Conservation (phyloP, 2,888 invertebrate genomes). For the Homarus gammarus region DNA sequence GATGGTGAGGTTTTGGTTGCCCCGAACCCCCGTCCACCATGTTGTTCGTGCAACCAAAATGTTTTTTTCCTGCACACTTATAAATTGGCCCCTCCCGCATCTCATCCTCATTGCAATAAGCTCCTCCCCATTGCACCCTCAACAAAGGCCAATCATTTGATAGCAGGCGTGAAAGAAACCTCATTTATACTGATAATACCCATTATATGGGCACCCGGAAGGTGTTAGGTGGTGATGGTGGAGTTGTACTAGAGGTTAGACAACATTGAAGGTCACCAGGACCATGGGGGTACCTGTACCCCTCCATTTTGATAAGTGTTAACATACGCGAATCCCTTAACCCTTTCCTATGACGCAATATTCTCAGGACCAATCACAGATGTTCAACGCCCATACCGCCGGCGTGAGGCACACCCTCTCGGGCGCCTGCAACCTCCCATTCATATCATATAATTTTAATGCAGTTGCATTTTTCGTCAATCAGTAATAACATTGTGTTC, state of each 20-base stretch:
- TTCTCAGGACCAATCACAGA: slow-evolving; percentile 15
- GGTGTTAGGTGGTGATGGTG: too few relatives aligned
- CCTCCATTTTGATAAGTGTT: slow-evolving; percentile 34
- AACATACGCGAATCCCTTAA: slow-evolving; percentile 26
- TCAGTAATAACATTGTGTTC: background rate
- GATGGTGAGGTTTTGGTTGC: background rate
- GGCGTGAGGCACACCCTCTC: slow-evolving; percentile 22
- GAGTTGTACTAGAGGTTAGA: background rate
- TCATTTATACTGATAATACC: background rate
- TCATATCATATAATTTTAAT: background rate
- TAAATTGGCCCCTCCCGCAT: slow-evolving; percentile 18
- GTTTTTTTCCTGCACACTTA: background rate
- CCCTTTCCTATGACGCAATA: slow-evolving; percentile 35
- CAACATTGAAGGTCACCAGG: background rate
- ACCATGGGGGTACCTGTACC: background rate
- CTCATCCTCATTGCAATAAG: slow-evolving; percentile 37
- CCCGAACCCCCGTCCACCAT: background rate
- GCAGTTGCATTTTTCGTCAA: background rate
- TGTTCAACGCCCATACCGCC: slow-evolving; percentile 27
- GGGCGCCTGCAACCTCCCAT: slow-evolving; percentile 1
- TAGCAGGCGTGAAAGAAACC: background rate
- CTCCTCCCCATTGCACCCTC: slow-evolving; percentile 37
- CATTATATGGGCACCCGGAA: too few relatives aligned
- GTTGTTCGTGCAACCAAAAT: slow-evolving; percentile 12
- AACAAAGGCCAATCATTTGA: slow-evolving; percentile 20